These are phyloP conservation scores for Ephialtes manifestator DNA, from an alignment of 2,888 invertebrate species.

Conservation along the genomic window DNA sequence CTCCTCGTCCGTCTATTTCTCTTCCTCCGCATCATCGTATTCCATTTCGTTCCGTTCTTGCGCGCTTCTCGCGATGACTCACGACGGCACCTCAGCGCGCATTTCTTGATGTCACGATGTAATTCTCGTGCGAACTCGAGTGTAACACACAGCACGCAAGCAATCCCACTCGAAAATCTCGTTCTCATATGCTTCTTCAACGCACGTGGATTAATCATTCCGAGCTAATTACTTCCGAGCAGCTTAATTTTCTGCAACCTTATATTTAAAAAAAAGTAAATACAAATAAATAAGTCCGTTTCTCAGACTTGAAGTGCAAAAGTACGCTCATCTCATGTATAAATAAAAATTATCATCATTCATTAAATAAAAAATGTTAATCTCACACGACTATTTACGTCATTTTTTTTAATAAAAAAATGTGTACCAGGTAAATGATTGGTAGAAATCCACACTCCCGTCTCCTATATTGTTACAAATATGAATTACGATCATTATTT, in stretches of 20 bases:
- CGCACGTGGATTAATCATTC: conserved; percentile 36
- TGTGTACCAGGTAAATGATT: too few relatives aligned
- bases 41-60: conserved; percentile 51
- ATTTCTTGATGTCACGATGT: conserved; percentile 39
- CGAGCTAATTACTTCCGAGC: conserved; percentile 29
- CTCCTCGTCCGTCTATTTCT: conserved; percentile 16
- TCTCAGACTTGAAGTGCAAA: neutral
- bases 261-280: neutral
- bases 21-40: conserved; percentile 33
- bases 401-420: too few relatives aligned
- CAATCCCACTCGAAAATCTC: conserved; percentile 16
- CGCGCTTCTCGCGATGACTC: conserved; percentile 44
- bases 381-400: too few relatives aligned
- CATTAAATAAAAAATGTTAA: too few relatives aligned
- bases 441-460: neutral
- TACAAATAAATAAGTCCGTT: too few relatives aligned
- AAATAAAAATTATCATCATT: too few relatives aligned
- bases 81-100: conserved; percentile 46
- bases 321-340: too few relatives aligned
- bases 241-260: neutral
- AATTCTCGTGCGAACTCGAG: conserved; percentile 47
- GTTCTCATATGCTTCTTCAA: conserved; percentile 25
- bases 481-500: too few relatives aligned
- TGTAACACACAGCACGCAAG: conserved; percentile 7
- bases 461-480: conserved; percentile 19